These are phyloP conservation scores for Cataglyphis albicans DNA, from an alignment of 2,888 invertebrate species.

Conservation along the genomic window DNA sequence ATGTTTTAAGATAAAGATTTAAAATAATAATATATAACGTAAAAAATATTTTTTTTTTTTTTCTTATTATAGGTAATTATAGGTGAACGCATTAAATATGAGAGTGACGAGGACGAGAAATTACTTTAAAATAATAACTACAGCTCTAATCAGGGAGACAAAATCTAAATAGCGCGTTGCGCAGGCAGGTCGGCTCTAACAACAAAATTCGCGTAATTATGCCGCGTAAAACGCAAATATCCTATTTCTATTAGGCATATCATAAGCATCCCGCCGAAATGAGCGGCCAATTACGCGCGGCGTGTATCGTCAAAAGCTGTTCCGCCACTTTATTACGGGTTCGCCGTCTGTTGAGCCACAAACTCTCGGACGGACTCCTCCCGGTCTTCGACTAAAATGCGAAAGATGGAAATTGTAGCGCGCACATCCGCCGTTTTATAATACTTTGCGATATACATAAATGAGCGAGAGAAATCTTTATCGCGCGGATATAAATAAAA, in stretches of 20 bases:
- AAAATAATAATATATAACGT: background rate
- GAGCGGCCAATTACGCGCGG: conserved; percentile 68
- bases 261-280: conserved; percentile 65
- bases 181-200: conserved; percentile 75
- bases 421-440: background rate
- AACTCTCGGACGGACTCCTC: conserved; percentile 42
- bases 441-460: background rate
- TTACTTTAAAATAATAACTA: conserved; percentile 28
- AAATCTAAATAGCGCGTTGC: conserved; percentile 37
- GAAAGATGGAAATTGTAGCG: conserved; percentile 57
- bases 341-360: conserved; percentile 29
- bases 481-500: background rate
- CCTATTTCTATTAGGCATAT: conserved; percentile 75
- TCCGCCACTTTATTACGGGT: conserved; percentile 63
- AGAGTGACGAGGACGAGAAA: conserved; percentile 6
- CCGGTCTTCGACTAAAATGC: conserved; percentile 53
- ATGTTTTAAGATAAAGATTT: background rate
- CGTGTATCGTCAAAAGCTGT: conserved; percentile 61
- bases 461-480: background rate
- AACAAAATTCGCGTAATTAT: conserved; percentile 81
- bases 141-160: conserved; percentile 19
- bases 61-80: background rate
- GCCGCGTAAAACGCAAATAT: conserved; percentile 63
- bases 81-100: background rate
- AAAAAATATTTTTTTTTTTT: background rate